These are phyloP conservation scores for Clarias magur DNA, from an alignment of 2,113 vertebrate genomes.

Conservation along the genomic window DNA sequence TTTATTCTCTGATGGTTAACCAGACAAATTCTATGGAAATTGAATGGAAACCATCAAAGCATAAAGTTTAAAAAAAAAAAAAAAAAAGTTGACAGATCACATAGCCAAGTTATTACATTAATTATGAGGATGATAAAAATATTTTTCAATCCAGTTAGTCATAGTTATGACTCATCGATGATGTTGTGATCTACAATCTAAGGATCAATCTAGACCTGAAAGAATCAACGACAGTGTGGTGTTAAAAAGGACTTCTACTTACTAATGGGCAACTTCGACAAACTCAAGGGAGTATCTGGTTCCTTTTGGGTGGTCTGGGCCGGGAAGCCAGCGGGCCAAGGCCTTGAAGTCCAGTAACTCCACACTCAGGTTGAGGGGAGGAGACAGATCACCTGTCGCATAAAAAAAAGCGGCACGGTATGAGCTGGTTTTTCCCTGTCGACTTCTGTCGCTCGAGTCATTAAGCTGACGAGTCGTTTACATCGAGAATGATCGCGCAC, in stretches of 20 bases:
- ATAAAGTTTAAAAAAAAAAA: neutral
- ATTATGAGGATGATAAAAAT: neutral
- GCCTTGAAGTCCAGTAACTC: conserved; percentile 52
- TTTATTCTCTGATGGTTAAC: neutral
- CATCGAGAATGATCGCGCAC: neutral
- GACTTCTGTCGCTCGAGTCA: neutral
- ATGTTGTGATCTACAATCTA: neutral
- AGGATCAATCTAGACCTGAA: neutral
- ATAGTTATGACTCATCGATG: neutral
- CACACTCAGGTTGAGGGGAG: conserved; percentile 54
- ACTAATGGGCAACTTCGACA: conserved; percentile 2
- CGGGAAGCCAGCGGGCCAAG: conserved; percentile 44
- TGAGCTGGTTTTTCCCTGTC: neutral
- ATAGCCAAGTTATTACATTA: neutral
- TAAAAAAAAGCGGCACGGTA: neutral
- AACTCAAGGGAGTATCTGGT: conserved; percentile 53
- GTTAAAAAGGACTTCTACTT: neutral
- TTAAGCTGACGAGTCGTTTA: neutral
- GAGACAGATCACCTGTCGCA: conserved; percentile 44
- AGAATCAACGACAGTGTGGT: neutral
- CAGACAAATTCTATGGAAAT: neutral
- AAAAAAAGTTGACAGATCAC: no score
- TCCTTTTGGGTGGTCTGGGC: conserved; percentile 35
- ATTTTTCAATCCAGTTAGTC: neutral
- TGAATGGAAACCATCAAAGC: neutral